Evolutionary conservation across 1,140 invertebrate genomes (phyloP).

Genomic region (Saccostrea cuccullata): DNA sequence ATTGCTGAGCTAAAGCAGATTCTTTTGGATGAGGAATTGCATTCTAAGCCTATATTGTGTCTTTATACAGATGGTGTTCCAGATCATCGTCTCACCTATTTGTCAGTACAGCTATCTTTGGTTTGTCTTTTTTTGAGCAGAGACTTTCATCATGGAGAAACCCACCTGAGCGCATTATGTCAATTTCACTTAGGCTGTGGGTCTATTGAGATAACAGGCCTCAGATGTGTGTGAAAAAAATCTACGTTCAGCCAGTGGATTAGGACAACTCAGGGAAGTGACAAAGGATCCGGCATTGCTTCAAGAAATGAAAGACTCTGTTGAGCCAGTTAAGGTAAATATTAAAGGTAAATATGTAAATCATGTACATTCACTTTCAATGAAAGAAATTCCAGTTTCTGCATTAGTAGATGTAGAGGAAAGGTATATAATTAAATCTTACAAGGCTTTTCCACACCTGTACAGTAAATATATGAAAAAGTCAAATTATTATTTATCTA

Average conservation of each 20-base stretch:
- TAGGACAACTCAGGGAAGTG: conserved; percentile 34
- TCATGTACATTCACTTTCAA: no score
- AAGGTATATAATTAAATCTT: no score
- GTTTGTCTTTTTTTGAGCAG: conserved; percentile 15
- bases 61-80: conserved; percentile 39
- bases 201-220: conserved; percentile 32
- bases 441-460: no score
- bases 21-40: no score
- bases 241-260: not conserved
- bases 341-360: no score
- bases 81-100: conserved; percentile 35
- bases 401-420: no score
- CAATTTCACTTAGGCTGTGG: conserved; percentile 38
- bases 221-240: conserved; percentile 37
- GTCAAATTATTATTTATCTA: no score
- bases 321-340: conserved; percentile 44
- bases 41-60: no score
- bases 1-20: no score
- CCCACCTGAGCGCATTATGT: conserved; percentile 43
- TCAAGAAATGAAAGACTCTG: conserved; percentile 44
- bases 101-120: conserved; percentile 38
- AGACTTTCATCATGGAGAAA: conserved; percentile 45
- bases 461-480: no score
- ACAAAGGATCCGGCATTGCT: conserved; percentile 11
- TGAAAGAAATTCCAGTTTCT: no score